Percentiles rank a stretch among this genome's conserved stretches.
phyloP scores from a whole-genome alignment of 2,888 invertebrate genomes.

The Hemistola chrysoprasaria region DNA sequence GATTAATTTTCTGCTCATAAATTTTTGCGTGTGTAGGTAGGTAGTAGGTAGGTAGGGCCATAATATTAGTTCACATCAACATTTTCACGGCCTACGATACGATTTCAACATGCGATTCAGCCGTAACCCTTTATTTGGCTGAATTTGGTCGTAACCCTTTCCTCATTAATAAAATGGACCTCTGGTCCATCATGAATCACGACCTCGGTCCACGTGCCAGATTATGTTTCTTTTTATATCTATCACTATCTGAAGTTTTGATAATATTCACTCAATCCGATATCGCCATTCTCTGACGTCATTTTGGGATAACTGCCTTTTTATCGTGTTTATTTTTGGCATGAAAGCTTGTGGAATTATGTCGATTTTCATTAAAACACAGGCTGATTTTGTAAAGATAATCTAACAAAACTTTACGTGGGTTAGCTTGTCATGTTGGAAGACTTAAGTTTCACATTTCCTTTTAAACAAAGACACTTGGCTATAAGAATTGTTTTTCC shows the following conservation, averaged over 20 bases:
- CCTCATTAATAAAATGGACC: background rate
- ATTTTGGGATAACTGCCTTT: background rate
- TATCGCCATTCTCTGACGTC: slow-evolving; percentile 1
- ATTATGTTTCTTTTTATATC: background rate
- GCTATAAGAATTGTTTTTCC: slow-evolving; percentile 30
- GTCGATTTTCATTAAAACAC: no score
- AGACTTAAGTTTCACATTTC: slow-evolving; percentile 4
- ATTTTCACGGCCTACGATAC: slow-evolving; percentile 1
- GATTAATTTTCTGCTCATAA: background rate
- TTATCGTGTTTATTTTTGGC: background rate
- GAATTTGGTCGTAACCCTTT: no score
- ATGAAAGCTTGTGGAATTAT: background rate
- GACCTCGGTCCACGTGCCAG: background rate
- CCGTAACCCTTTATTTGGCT: slow-evolving; percentile 1
- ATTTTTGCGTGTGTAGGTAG: slow-evolving; percentile 1
- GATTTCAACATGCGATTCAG: slow-evolving; percentile 5
- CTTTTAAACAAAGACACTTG: slow-evolving; percentile 12
- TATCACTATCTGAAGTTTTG: slow-evolving; percentile 4
- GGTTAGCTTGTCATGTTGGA: no score
- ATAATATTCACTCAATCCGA: slow-evolving; percentile 1
- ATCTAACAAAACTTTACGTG: background rate
- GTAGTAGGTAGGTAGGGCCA: no score
- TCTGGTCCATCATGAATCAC: background rate
- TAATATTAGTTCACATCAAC: background rate
- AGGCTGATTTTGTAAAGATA: no score